A percentile compares a stretch with the other conserved stretches of the same genome.
phyloP scores from a whole-genome alignment of 1,140 invertebrate genomes.

The Aphis craccivora region DNA sequence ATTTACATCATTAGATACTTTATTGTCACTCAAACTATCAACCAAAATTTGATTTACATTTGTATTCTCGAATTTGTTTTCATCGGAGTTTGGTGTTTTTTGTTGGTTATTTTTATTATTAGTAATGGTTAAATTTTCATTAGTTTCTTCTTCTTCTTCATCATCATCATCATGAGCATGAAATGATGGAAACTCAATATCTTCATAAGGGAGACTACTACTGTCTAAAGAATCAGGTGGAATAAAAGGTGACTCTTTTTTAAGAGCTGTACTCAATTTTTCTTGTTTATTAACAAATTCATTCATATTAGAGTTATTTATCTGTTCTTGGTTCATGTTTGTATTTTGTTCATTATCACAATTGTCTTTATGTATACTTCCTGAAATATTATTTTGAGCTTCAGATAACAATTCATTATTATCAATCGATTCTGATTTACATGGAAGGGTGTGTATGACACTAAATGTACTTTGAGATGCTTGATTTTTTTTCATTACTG shows the following conservation, averaged over 20 bases:
- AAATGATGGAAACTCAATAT: conserved; percentile 15
- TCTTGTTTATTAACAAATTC: not conserved
- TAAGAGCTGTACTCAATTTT: conserved; percentile 9
- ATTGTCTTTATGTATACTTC: not conserved
- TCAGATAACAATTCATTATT: not conserved
- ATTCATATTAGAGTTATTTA: not conserved
- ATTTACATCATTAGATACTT: not conserved
- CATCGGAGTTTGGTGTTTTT: not conserved
- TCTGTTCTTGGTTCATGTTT: not conserved
- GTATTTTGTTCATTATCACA: conserved; percentile 1
- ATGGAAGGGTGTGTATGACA: conserved; percentile 23
- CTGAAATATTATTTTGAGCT: conserved; percentile 21
- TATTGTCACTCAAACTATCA: not conserved
- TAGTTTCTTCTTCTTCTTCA: not conserved
- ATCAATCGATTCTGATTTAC: not conserved
- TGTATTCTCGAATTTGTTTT: conserved; percentile 36
- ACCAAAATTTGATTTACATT: not conserved
- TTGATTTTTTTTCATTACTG: conserved; percentile 47
- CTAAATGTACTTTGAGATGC: conserved; percentile 50
- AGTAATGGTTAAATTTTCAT: not conserved
- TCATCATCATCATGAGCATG: not conserved
- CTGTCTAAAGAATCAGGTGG: not conserved
- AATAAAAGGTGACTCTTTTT: not conserved
- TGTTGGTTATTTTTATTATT: not conserved
- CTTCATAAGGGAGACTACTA: not conserved